A percentile compares a stretch with the other conserved stretches of the same genome.
phyloP scores from a whole-genome alignment of 2,113 vertebrate genomes.

The Mionectes macconnelli region DNA sequence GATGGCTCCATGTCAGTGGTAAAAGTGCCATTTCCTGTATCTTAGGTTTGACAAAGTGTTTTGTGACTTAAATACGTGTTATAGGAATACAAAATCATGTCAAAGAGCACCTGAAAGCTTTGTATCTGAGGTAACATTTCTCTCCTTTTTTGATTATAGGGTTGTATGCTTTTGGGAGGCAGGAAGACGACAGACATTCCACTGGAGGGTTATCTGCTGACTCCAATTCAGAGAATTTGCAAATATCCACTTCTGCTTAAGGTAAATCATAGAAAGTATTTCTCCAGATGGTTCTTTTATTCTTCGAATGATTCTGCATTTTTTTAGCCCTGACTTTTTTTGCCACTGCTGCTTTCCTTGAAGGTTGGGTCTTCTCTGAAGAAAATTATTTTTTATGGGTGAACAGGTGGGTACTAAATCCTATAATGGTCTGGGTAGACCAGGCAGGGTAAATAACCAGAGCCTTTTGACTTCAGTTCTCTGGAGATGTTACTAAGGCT shows the following conservation, averaged over 20 bases:
- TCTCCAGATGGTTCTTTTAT: background rate
- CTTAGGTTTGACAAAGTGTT: background rate
- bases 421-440: background rate
- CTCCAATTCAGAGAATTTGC: conserved; percentile 98
- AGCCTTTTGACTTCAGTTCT: background rate
- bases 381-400: background rate
- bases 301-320: background rate
- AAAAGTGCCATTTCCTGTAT: background rate
- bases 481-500: background rate
- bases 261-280: conserved; percentile 73
- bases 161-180: conserved; percentile 96
- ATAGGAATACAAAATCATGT: background rate
- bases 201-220: conserved; percentile 93
- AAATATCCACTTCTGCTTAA: conserved; percentile 97
- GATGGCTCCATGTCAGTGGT: background rate
- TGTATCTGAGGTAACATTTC: background rate
- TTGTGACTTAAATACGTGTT: background rate
- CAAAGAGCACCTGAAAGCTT: background rate
- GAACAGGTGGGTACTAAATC: background rate
- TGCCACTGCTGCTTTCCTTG: background rate
- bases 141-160: conserved; percentile 73
- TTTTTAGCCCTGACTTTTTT: background rate
- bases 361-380: background rate
- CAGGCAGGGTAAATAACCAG: background rate
- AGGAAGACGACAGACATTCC: conserved; percentile 97